These are phyloP conservation scores for Drosophila leonis DNA, from an alignment of 2,888 invertebrate genomes.

Conservation along the genomic window DNA sequence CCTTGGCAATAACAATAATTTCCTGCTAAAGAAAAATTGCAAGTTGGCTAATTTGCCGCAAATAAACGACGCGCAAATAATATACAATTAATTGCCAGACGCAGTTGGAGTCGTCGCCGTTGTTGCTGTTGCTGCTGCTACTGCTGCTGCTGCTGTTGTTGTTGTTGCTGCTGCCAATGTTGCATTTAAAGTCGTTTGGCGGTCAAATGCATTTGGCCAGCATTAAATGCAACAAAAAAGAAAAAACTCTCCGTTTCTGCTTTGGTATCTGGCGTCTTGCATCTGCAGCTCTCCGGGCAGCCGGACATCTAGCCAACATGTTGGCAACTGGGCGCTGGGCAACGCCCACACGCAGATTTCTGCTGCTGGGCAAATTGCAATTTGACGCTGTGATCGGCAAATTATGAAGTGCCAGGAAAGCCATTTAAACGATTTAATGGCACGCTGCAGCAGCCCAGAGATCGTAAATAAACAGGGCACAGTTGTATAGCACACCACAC, in stretches of 20 bases:
- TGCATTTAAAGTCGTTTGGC: slow-evolving; percentile 51
- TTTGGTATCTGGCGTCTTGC: slow-evolving; percentile 28
- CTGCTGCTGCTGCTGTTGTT: slow-evolving; percentile 26
- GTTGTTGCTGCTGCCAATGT: slow-evolving; percentile 29
- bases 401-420: slow-evolving; percentile 81
- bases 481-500: slow-evolving; percentile 33
- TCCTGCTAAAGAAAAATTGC: slow-evolving; percentile 76
- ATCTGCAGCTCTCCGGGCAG: slow-evolving; percentile 46
- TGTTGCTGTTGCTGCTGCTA: slow-evolving; percentile 22
- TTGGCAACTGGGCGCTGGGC: slow-evolving; percentile 65
- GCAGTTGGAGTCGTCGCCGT: slow-evolving; percentile 45
- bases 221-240: slow-evolving; percentile 39
- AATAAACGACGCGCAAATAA: slow-evolving; percentile 80
- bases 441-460: slow-evolving; percentile 61
- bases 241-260: slow-evolving; percentile 38
- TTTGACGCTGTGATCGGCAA: slow-evolving; percentile 78
- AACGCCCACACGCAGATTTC: slow-evolving; percentile 73
- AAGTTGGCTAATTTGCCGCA: slow-evolving; percentile 77
- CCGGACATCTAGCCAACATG: slow-evolving; percentile 47
- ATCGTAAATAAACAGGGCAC: slow-evolving; percentile 77
- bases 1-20: slow-evolving; percentile 73
- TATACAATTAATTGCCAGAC: slow-evolving; percentile 77
- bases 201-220: slow-evolving; percentile 59
- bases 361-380: slow-evolving; percentile 64
- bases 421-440: slow-evolving; percentile 80